Percentiles rank a stretch among this genome's conserved stretches.
phyloP scores from a whole-genome alignment of 2,797 vertebrate genomes.

The Sciurus carolinensis region DNA sequence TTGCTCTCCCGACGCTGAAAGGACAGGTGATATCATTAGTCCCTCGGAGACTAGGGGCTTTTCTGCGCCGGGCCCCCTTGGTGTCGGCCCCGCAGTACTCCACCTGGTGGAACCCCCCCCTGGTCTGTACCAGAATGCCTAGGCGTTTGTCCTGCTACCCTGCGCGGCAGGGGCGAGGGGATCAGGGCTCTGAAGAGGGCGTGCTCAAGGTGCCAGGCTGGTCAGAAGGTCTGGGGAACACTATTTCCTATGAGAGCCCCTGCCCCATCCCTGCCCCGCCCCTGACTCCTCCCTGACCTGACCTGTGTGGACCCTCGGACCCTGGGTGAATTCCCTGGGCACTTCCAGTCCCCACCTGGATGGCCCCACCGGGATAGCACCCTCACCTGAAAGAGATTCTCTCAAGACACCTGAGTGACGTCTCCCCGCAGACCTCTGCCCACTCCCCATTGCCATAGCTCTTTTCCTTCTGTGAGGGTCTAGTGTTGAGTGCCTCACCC shows the following conservation, averaged over 20 bases:
- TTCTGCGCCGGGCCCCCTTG: background rate
- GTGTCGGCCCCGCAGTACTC: background rate
- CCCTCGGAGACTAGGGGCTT: background rate
- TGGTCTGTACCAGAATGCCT: background rate
- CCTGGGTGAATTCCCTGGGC: background rate
- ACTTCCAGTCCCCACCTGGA: accelerated
- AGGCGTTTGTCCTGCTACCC: accelerated
- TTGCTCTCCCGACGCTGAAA: background rate
- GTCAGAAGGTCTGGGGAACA: accelerated
- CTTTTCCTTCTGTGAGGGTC: too few relatives aligned
- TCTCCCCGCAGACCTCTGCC: background rate
- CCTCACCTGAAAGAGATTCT: background rate
- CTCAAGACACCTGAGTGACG: background rate
- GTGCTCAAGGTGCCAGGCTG: background rate
- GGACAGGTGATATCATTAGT: too few relatives aligned
- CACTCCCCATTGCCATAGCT: accelerated
- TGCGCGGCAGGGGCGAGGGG: background rate
- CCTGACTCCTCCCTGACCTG: too few relatives aligned
- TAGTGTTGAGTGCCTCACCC: background rate
- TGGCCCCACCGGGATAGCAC: accelerated
- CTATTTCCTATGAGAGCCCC: background rate
- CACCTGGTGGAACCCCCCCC: accelerated
- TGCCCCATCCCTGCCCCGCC: too few relatives aligned
- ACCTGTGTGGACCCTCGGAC: accelerated
- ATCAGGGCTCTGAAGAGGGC: background rate